Evolutionary conservation across 2,113 vertebrate species (phyloP), one percentile per base, ranked within the genome.

Genomic region (Megaceryle maxima): DNA sequence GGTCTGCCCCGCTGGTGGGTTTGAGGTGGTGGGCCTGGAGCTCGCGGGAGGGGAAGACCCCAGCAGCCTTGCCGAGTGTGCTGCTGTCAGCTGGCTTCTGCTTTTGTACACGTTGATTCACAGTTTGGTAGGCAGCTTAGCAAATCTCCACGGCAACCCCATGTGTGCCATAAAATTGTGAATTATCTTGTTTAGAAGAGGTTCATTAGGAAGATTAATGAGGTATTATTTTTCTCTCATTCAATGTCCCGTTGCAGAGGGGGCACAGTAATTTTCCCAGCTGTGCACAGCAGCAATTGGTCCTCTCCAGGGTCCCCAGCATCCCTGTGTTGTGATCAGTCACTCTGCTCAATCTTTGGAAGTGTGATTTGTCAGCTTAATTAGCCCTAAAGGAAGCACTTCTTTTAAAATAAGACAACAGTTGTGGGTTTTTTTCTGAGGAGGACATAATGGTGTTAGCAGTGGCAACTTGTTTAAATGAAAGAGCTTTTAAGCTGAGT

Each of bases 351-450:
- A n/a, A 35, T 96, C 91, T 92, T 35, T 29, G 53, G 55, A 83
- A 97, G 85, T 28, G 76, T 62, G 91, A 94, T 97, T 97, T 89
- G 93, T 97, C 97, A 97, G 96, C 83, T 92, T 97, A 97, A 98
- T 98, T 97, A 97, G 94, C 93, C 97, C 96, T 95, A 93, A 96
- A 98, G 96, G 96, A 98, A 98, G 83, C 83, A 84, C 92, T 96
- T 92, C 39, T 87, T 96, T 97, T 86, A 93, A 97, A 97, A 94
- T 41, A 96, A 94, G 94, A 94, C 90, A 97, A 96, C 82, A 92
- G 77, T 78, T 94, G 77, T 93, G 88, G 22, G 88, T 70, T 94
- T 89, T 89, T 96, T 91, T 94, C 83, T 8, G 33, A 88, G 93
- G 97, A 97, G 95, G 90, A 96, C 92, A 68, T 77, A 74, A 95